Evolutionary conservation across 2,797 vertebrate species (phyloP), one percentile per base, ranked within the genome.

Genomic region (Gymnopithys bicolor): DNA sequence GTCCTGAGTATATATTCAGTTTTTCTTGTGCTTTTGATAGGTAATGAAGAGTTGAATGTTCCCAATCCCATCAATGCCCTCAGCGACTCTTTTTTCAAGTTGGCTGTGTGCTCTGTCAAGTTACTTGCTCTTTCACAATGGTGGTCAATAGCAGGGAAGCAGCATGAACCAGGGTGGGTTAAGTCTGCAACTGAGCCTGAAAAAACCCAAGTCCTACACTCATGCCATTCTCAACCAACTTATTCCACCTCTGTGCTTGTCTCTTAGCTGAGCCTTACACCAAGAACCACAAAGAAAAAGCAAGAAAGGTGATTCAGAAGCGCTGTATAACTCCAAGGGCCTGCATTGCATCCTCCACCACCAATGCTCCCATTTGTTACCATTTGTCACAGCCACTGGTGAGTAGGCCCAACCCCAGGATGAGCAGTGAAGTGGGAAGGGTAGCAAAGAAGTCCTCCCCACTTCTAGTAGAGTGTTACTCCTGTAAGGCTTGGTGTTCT

Each of bases 71-170:
- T 15, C 15, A 62, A 0, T 46, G 15, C 6, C 19, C 23, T 76
- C n/a, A 53, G 8, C 2, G 10, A 33, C 25, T 21, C 14, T 48
- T 70, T 64, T 77, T 13, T 12, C 0, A 0, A 62, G 19, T 10
- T 82, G 49, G 0, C 3, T 76, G 13, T n/a, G 19, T 64, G 19
- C 16, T 64, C 41, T 66, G 13, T 19, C 28, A 13, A 41, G 30
- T 81, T 75, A 32, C 10, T 73, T 37, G 16, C 15, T 73, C 52
- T 33, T 53, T 66, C 12, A 35, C 24, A 66, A 8, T 9, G 3
- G 1, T 32, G 24, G 24, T 32, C 18, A 30, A 55, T 43, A 76
- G 11, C 37, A 87, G 11, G 35, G n/a, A 76, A 87, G 46, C 39
- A 87, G 35, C 21, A 43, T 19, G 32, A 70, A 11, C 13, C 46